Percentiles rank a stretch among this genome's conserved stretches.
Evolutionary conservation across 2,797 vertebrate genomes (phyloP).

Genomic region (Epinephelus awoara): DNA sequence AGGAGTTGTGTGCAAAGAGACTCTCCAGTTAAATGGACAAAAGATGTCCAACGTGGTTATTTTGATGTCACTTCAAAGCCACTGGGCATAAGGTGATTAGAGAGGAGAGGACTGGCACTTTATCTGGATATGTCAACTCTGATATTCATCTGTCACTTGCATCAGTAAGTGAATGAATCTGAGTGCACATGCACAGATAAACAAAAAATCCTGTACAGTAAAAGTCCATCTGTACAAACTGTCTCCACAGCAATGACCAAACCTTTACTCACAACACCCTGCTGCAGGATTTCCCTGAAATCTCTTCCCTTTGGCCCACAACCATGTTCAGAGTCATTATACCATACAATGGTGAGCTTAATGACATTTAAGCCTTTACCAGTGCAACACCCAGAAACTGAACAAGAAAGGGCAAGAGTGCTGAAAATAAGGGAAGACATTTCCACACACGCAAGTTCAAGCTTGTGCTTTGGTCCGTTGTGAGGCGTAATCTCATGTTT

Average conservation of each 20-base stretch:
- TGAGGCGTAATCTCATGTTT: conserved; percentile 54
- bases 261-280: neutral
- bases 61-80: conserved; percentile 14
- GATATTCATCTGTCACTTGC: neutral
- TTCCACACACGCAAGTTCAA: conserved; percentile 65
- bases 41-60: conserved; percentile 38
- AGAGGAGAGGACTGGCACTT: neutral
- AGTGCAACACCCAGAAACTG: conserved; percentile 70
- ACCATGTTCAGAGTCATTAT: conserved; percentile 35
- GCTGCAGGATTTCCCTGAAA: conserved; percentile 20
- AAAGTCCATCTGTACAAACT: neutral
- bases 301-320: conserved; percentile 20
- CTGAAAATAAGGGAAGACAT: conserved; percentile 49
- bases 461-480: conserved; percentile 57
- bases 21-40: conserved; percentile 19
- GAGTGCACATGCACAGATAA: neutral
- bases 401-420: conserved; percentile 64
- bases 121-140: neutral
- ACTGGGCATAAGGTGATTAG: neutral
- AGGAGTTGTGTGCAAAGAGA: conserved; percentile 17
- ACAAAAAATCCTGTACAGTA: neutral
- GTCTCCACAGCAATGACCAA: neutral
- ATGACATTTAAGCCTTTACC: conserved; percentile 63
- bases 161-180: neutral
- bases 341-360: conserved; percentile 45